These are phyloP conservation scores for Sminthurides bifidus DNA, from an alignment of 1,140 invertebrate genomes.

Conservation along the genomic window DNA sequence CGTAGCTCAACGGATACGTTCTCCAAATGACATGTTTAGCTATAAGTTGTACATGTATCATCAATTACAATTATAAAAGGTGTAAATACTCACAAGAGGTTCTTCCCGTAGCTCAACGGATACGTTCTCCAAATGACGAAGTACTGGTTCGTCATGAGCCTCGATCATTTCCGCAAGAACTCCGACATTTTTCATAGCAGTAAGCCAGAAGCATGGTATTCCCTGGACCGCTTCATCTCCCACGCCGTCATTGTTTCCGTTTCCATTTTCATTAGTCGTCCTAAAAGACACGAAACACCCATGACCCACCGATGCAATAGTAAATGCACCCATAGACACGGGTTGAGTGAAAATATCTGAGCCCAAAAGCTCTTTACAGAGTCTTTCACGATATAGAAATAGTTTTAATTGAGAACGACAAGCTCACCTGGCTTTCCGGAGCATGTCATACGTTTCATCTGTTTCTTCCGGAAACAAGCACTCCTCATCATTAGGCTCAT, in stretches of 20 bases:
- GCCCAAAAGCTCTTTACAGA: too few species aligned
- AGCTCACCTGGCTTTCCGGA: conserved; percentile 45
- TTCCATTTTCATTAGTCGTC: too few species aligned
- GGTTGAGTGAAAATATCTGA: too few species aligned
- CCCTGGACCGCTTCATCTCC: conserved; percentile 42
- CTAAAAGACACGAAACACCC: too few species aligned
- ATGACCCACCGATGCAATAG: too few species aligned
- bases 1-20: conserved; percentile 76
- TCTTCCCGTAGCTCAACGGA: conserved; percentile 56
- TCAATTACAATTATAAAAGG: not conserved
- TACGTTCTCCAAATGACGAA: conserved; percentile 82
- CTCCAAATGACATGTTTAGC: conserved; percentile 66
- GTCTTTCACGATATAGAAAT: too few species aligned
- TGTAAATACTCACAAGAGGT: conserved; percentile 45
- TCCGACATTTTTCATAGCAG: conserved; percentile 84
- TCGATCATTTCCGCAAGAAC: conserved; percentile 83
- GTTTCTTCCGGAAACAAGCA: conserved; percentile 55
- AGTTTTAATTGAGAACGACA: too few species aligned
- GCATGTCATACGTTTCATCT: conserved; percentile 56
- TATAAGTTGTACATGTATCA: too few species aligned
- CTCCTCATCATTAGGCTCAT: conserved; percentile 81
- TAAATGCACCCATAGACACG: too few species aligned
- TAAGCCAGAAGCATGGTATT: conserved; percentile 93
- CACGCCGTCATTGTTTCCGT: not conserved
- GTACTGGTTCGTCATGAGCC: conserved; percentile 85